phyloP scores from a whole-genome alignment of 35 echinoderm and acorn worm genomes.

The Patiria miniata region DNA sequence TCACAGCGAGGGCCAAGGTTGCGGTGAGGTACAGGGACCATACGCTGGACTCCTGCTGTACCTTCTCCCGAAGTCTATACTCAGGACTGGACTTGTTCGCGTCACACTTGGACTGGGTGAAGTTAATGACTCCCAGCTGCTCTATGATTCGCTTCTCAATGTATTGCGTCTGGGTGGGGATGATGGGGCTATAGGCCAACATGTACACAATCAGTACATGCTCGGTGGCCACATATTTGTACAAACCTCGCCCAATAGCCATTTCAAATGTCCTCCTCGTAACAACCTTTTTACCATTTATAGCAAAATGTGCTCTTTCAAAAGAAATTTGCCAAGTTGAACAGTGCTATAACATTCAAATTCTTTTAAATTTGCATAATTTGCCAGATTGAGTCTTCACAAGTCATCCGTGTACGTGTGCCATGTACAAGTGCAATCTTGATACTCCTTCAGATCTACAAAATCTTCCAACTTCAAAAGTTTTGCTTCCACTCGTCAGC shows the following conservation, averaged over 20 bases:
- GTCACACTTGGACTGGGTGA: not conserved
- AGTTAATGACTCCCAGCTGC: not conserved
- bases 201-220: not conserved
- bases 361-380: too few species aligned
- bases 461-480: too few species aligned
- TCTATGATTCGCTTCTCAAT: not conserved
- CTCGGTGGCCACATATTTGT: not conserved
- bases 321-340: too few species aligned
- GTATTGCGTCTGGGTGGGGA: not conserved
- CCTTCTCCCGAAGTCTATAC: not conserved
- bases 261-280: too few species aligned
- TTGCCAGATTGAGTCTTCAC: too few species aligned
- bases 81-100: not conserved
- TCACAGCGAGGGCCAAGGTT: not conserved
- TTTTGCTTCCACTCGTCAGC: too few species aligned
- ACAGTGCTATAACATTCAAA: too few species aligned
- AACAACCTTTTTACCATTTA: too few species aligned
- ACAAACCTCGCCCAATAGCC: not conserved
- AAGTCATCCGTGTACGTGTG: too few species aligned
- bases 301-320: too few species aligned
- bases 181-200: not conserved
- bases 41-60: not conserved
- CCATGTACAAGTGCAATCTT: too few species aligned
- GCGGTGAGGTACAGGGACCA: constrained; percentile 3
- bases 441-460: too few species aligned